Evolutionary conservation across 2,888 invertebrate species (phyloP).

Genomic region (Psylliodes chrysocephalus): DNA sequence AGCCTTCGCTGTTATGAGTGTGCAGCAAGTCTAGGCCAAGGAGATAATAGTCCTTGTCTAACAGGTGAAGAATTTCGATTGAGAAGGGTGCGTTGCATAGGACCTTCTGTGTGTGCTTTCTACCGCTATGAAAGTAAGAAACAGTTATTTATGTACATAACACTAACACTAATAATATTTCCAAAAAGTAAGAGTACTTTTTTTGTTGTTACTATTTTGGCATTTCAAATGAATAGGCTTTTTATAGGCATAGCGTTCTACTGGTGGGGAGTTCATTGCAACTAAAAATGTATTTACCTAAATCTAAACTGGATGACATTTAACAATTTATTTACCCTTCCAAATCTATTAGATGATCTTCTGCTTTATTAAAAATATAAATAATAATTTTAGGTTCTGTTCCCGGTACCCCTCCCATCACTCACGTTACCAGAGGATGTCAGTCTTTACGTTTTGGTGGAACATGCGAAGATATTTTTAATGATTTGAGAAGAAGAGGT

Average conservation of each 20-base stretch:
- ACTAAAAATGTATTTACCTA: no score
- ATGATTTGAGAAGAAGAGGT: conserved; percentile 49
- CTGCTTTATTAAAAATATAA: no score
- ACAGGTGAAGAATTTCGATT: conserved; percentile 51
- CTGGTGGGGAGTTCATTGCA: no score
- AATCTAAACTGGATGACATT: no score
- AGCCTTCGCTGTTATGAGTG: conserved; percentile 55
- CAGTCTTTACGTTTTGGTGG: conserved; percentile 54
- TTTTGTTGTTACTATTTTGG: no score
- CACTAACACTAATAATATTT: no score
- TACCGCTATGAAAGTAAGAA: conserved; percentile 55
- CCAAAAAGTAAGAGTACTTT: no score
- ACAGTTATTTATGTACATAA: no score
- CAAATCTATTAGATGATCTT: no score
- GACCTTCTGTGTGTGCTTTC: conserved; percentile 55
- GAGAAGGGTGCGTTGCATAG: conserved; percentile 50
- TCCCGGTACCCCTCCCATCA: conserved; percentile 46
- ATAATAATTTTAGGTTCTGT: conserved; percentile 49
- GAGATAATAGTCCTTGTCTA: conserved; percentile 51
- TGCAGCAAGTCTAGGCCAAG: conserved; percentile 48
- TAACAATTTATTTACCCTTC: no score
- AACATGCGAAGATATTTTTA: conserved; percentile 57
- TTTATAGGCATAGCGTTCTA: no score
- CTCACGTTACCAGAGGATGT: conserved; percentile 54
- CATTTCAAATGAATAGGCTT: no score